Evolutionary conservation across 2,113 vertebrate genomes (phyloP).

Genomic region (Toxotes jaculatrix): DNA sequence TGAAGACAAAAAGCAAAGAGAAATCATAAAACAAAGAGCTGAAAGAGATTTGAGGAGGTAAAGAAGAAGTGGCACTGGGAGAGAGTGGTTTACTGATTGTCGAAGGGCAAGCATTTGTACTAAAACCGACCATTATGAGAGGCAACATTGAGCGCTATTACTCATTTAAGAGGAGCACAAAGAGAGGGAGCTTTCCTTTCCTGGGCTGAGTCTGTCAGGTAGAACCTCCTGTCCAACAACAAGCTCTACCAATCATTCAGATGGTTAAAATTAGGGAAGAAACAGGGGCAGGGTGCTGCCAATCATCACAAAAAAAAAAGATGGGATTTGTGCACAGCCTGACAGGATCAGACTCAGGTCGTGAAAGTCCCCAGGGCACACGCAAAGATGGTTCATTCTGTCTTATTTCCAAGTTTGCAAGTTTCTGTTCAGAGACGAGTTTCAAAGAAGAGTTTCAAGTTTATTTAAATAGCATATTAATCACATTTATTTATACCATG

Average conservation of each 20-base stretch:
- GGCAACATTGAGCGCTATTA: background rate
- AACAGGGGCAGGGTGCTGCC: background rate
- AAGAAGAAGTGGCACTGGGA: background rate
- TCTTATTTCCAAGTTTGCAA: background rate
- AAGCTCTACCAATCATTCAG: background rate
- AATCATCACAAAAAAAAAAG: conserved; percentile 14
- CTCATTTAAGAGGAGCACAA: conserved; percentile 24
- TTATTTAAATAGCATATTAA: conserved; percentile 6
- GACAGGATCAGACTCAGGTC: background rate
- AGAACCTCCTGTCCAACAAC: conserved; percentile 5
- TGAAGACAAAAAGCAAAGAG: conserved; percentile 37
- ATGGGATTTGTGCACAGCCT: background rate
- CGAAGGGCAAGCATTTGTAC: conserved; percentile 31
- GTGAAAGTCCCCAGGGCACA: background rate
- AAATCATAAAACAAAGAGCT: conserved; percentile 46
- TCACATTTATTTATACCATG: conserved; percentile 8
- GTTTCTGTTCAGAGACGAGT: background rate
- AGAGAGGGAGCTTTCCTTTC: background rate
- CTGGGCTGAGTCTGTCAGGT: background rate
- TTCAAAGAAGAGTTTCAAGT: background rate
- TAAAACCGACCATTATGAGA: conserved; percentile 32
- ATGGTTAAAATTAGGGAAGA: conserved; percentile 1
- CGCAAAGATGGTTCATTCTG: background rate
- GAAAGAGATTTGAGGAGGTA: conserved; percentile 29
- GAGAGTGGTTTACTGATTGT: conserved; percentile 22